Base-by-base conservation (phyloP, 2,888 invertebrate genomes). In the Spisula solida region DNA sequence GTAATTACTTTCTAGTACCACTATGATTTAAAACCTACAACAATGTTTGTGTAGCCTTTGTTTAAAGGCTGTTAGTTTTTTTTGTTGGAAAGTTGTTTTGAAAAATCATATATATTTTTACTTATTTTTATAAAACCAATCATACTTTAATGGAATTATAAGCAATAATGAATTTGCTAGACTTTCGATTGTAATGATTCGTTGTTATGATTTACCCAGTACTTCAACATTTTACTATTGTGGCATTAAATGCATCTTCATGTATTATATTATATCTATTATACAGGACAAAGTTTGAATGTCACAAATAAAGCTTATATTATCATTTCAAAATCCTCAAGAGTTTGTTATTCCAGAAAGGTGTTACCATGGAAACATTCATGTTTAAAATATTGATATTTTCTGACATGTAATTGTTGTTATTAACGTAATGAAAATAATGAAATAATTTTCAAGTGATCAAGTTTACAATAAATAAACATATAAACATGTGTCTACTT, bases 111-210 rank as follows among this genome's bases (percentile, higher is more conserved):
- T 66, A 66, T 66, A 66, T 66, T 66, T 66, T 66, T 66, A 25
- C 60, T 66, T 66, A 66, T 66, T 66, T 66, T 66, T 66, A 66
- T 66, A 66, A 66, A 66, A 66, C 25, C 8, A 10, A 25, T 66
- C 25, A 25, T 66, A 25, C 60, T n/a, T 66, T 66, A 25, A 51
- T 51, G 51, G 12, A 41, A 12, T 51, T 51, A 25, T 25, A 41
- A 41, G 4, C 60, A 66, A 10, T 66, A 41, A 25, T 25, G 60
- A 66, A 66, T 66, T n/a, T 2, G 60, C n/a, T 66, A 6, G 25
- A 0, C n/a, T 66, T 66, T 25, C 25, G 10, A 66, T 66, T 5
- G 10, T 66, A 2, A 10, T 66, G 25, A 25, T 25, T 66, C 25
- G 60, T 66, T 25, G 25, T 66, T 66, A 41, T 41, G 41, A 41